phyloP scores from a whole-genome alignment of 2,113 vertebrate species.

The Pterocles gutturalis region DNA sequence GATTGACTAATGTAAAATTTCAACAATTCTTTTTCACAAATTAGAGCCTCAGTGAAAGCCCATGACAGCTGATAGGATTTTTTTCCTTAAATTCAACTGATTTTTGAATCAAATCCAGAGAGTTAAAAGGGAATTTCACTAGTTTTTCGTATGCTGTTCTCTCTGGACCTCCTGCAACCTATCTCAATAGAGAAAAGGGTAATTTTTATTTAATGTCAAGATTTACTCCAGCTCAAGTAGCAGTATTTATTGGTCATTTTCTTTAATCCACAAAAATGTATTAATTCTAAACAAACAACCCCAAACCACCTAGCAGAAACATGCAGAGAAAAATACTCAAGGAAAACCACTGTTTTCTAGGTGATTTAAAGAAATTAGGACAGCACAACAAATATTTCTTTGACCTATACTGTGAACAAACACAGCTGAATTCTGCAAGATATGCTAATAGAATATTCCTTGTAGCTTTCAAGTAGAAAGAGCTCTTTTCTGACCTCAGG shows the following conservation, averaged over 20 bases:
- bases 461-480: constrained; percentile 36
- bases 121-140: neutral
- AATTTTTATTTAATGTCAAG: neutral
- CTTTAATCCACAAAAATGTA: neutral
- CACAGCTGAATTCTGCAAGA: neutral
- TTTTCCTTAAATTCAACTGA: neutral
- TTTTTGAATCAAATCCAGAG: neutral
- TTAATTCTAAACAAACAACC: neutral
- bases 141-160: neutral
- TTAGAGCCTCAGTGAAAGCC: neutral
- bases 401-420: neutral
- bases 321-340: neutral
- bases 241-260: neutral
- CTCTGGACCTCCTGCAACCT: neutral
- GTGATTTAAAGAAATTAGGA: neutral
- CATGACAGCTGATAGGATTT: neutral
- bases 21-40: neutral
- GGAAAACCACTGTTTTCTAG: neutral
- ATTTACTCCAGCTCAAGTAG: neutral
- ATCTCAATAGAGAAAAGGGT: neutral
- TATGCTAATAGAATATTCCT: constrained; percentile 47
- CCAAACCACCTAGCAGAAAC: neutral
- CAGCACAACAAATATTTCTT: constrained; percentile 19
- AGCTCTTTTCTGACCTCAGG: constrained; percentile 8
- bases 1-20: neutral